Conservation (phyloP, 92 coral and sea anemone species). For the Phymanthus crucifer region DNA sequence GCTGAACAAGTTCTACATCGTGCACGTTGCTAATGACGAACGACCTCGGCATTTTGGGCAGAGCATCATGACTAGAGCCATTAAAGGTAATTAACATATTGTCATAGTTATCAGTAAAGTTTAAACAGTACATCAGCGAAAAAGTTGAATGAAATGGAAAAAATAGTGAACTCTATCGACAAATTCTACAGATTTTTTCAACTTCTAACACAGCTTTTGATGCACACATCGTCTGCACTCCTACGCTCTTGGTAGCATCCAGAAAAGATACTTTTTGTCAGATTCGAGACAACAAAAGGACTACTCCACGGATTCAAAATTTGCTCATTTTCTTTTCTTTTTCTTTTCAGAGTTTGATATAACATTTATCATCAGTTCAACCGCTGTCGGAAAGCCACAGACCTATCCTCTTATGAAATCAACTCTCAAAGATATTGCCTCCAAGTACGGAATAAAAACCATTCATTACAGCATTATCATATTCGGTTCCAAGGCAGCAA, state of each 20-base stretch:
- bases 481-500: slow-evolving; percentile 17
- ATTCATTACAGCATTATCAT: slow-evolving; percentile 34
- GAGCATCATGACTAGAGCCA: slow-evolving; percentile 33
- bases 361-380: slow-evolving; percentile 36
- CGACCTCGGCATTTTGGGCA: slow-evolving; percentile 23
- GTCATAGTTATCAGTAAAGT: no score
- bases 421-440: slow-evolving; percentile 16
- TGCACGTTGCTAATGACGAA: slow-evolving; percentile 15
- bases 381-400: neutral
- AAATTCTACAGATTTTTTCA: no score
- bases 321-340: neutral
- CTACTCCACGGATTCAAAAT: neutral
- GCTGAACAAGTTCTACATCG: slow-evolving; percentile 29
- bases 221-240: no score
- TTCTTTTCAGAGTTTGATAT: slow-evolving; percentile 22
- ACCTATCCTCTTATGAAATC: slow-evolving; percentile 17
- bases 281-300: no score
- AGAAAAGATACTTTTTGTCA: neutral
- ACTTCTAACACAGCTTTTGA: no score
- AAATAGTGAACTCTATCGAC: no score
- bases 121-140: no score
- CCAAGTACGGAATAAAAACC: slow-evolving; percentile 27
- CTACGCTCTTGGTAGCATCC: no score
- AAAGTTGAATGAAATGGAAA: no score
- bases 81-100: slow-evolving; percentile 29